Base-by-base conservation (phyloP, 2,888 invertebrate genomes). In the Matsumyia berberina region DNA sequence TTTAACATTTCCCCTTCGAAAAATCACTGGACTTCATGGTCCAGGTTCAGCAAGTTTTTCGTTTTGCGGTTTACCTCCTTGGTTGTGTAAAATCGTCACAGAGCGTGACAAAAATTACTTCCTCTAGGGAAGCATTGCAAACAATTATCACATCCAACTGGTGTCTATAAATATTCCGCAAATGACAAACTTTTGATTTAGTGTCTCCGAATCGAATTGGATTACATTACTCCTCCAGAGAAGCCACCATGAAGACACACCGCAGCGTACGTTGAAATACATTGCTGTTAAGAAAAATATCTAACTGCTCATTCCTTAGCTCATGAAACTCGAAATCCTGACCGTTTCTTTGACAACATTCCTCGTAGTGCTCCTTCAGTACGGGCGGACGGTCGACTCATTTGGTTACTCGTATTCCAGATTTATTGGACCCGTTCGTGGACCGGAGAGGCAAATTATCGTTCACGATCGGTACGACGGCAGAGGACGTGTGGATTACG, bases 341-440 rank as follows among this genome's bases (percentile, higher is more conserved):
- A 60, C 64, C 44, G 42, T 46, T 37, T 76, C 69, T 29, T 57
- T 79, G 67, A 17, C 37, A 7, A 53, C 42, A 17, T 46, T 57
- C 51, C 66, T 60, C 19, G 72, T 77, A 39, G n/a, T 77, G 19
- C 33, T 77, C 46, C 37, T 77, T 44, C 72, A 87, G 57, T 74
- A 87, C 33, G 70, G 74, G 58, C 58, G 53, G 76, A 83, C 51
- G 33, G 80, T 60, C 17, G 88, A 87, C 24, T 90, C 90, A 15
- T 88, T 94, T 35, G 94, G 95, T 57, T 95, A 94, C 89, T 95
- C 95, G 5, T 96, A 94, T 90, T 94, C 94, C 88, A 94, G 94
- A 87, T 96, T 96, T 91, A 94, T 94, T 89, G 96, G 96, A 7
- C 96, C 96, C 17, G 95, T 96, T 29, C 95, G 94, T 88, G 96